Percentiles rank a stretch among this genome's conserved stretches.
These are phyloP conservation scores for Caerostris extrusa DNA, from an alignment of 1,140 invertebrate genomes.

Conservation along the genomic window DNA sequence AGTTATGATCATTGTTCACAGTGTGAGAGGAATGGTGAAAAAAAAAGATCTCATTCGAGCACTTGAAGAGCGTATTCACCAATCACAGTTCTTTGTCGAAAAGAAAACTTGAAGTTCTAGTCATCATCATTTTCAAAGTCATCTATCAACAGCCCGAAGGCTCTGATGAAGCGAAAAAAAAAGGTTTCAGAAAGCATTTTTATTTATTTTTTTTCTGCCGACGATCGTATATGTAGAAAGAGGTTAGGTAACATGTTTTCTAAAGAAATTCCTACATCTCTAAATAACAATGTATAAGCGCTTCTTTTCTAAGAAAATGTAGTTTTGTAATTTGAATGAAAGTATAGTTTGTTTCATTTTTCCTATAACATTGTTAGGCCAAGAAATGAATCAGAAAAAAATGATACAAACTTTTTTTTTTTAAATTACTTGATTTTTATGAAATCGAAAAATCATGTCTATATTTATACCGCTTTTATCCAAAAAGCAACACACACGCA, in stretches of 20 bases:
- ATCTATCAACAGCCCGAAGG: constrained; percentile 64
- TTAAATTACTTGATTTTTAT: too few species aligned
- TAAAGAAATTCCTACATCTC: neutral
- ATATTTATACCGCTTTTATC: too few species aligned
- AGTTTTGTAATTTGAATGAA: neutral
- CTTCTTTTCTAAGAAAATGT: neutral
- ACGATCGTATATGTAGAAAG: neutral
- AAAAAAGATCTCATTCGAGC: constrained; percentile 24
- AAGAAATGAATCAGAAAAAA: too few species aligned
- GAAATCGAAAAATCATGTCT: too few species aligned
- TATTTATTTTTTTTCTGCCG: constrained; percentile 34
- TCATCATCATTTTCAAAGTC: constrained; percentile 75
- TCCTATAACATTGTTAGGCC: neutral
- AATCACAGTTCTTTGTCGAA: constrained; percentile 70
- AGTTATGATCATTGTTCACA: constrained; percentile 41
- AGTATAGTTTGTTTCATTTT: neutral
- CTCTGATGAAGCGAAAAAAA: constrained; percentile 59
- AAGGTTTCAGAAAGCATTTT: constrained; percentile 38
- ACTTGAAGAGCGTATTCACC: constrained; percentile 47
- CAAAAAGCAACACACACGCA: too few species aligned
- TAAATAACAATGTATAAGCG: neutral
- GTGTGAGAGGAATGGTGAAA: neutral
- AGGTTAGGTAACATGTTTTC: constrained; percentile 46
- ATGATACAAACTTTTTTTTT: too few species aligned
- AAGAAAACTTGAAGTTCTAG: constrained; percentile 59